These are phyloP conservation scores for Rhaphigaster nebulosa DNA, from an alignment of 2,888 invertebrate genomes.

Conservation along the genomic window DNA sequence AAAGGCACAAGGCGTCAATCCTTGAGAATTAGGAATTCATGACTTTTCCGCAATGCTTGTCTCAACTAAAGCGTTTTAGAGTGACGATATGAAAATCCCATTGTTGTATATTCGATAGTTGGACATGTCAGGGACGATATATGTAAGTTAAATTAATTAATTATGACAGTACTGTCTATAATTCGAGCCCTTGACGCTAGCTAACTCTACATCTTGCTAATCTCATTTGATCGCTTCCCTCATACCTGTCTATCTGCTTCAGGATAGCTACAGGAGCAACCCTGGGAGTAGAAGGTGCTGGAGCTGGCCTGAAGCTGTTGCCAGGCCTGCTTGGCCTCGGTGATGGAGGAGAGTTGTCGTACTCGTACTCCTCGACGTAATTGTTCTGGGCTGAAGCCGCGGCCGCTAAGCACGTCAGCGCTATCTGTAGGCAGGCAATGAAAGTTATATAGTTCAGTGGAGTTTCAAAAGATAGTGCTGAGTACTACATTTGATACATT, in stretches of 20 bases:
- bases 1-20: too few species aligned
- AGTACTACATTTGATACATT: not conserved
- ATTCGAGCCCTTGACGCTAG: too few species aligned
- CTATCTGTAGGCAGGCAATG: conserved; percentile 47
- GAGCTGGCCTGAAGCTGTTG: conserved; percentile 51
- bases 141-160: too few species aligned
- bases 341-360: conserved; percentile 60
- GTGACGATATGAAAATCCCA: too few species aligned
- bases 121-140: too few species aligned
- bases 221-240: not conserved
- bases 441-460: not conserved
- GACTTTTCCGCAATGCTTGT: too few species aligned
- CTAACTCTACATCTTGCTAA: too few species aligned
- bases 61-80: too few species aligned
- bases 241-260: conserved; percentile 87
- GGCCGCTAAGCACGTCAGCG: conserved; percentile 61
- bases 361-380: conserved; percentile 64
- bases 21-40: too few species aligned
- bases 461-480: not conserved
- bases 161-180: too few species aligned
- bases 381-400: conserved; percentile 61
- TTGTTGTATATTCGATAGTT: too few species aligned
- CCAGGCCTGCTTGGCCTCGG: conserved; percentile 14
- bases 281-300: conserved; percentile 67
- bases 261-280: conserved; percentile 82